Base-by-base conservation (phyloP, 2,113 vertebrate genomes). In the Cinclus mexicanus region DNA sequence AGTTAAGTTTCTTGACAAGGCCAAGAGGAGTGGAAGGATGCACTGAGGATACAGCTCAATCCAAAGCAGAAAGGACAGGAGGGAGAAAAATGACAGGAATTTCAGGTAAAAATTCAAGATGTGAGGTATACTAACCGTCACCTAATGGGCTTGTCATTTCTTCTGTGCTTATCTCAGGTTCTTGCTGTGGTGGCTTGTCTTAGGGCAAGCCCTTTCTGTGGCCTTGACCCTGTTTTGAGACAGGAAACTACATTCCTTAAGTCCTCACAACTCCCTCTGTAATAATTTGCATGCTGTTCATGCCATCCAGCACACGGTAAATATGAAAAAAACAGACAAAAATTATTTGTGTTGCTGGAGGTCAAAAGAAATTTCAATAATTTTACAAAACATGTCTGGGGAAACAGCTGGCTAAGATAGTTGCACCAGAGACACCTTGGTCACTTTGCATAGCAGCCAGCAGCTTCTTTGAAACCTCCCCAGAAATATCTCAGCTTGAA, bases 1-100 rank as follows among this genome's bases (percentile, higher is more conserved):
- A 41, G 77, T 81, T 94, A 91, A 82, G 56, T 87, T 96, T 83
- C 92, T 22, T 87, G 85, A 56, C 65, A 20, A 37, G 74, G 42
- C 74, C 11, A 35, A 75, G 41, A 37, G 53, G 39, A 83, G 46
- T 56, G 49, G 52, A 95, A 84, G 46, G 76, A 71, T 16, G 61
- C 44, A 47, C 50, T 59, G 71, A 94, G 50, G 70, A 52, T 52
- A 57, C 2, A 2, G 26, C 69, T 92, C 74, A 68, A 68, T 65
- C 15, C 56, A 81, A 60, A 83, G 28, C 42, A 78, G 57, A 69
- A 70, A 56, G 33, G 46, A 76, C 6, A 61, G 65, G 47, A 88
- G 13, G 39, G 42, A 56, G 42, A 35, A 80, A 86, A 92, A 72
- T 3, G 21, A 56, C 44, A 91, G 60, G 64, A 91, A 75, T 78